Conservation (phyloP, 2,797 vertebrate species). For the Centropyge bicolor region DNA sequence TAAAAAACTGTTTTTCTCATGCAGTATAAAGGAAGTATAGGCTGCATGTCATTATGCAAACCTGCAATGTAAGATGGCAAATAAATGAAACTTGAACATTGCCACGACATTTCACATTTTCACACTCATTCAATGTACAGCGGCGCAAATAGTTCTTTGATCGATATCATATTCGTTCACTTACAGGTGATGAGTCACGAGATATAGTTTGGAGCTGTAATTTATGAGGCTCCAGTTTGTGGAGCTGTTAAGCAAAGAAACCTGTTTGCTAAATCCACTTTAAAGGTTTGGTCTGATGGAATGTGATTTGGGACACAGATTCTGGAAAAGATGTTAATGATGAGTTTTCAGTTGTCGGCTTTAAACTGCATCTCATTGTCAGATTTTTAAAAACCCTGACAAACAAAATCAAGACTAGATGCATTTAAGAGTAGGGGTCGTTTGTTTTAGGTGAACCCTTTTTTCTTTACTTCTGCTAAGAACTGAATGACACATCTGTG, state of each 20-base stretch:
- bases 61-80: too few relatives aligned
- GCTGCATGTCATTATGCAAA: not conserved
- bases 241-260: not conserved
- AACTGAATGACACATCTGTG: slow-evolving; percentile 1
- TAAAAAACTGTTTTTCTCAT: too few relatives aligned
- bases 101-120: too few relatives aligned
- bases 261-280: not conserved
- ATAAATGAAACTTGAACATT: too few relatives aligned
- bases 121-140: too few relatives aligned
- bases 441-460: not conserved
- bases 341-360: not conserved
- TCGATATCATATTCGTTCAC: too few relatives aligned
- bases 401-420: not conserved
- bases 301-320: not conserved
- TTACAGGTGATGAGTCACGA: not conserved
- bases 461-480: not conserved
- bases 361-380: too few relatives aligned
- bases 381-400: not conserved
- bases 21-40: not conserved
- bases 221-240: not conserved
- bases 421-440: too few relatives aligned
- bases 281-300: not conserved
- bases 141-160: too few relatives aligned
- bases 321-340: not conserved
- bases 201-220: not conserved